Percentiles rank a stretch among this genome's conserved stretches.
Conservation (phyloP, 2,113 vertebrate genomes). For the cattle (Bos taurus) region DNA sequence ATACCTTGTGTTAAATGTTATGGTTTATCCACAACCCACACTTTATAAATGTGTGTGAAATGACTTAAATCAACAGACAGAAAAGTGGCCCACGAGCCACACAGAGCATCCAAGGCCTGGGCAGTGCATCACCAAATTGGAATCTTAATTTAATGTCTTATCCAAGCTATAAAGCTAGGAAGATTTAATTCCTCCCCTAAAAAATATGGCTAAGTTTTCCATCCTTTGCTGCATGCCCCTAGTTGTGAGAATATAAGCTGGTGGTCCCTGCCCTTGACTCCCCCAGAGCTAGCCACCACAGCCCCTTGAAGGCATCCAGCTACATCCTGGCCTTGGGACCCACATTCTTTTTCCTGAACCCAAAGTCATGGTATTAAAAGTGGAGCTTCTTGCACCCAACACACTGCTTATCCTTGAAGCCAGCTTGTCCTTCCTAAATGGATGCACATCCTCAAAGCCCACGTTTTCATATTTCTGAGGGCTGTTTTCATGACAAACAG, state of each 20-base stretch:
- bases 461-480: not conserved
- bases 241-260: not conserved
- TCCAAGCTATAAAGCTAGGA: not conserved
- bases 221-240: not conserved
- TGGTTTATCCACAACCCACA: not conserved
- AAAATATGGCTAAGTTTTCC: not conserved
- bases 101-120: not conserved
- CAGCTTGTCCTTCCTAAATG: not conserved
- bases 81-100: not conserved
- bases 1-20: not conserved
- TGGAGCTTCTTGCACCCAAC: rapidly evolving
- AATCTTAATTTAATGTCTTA: not conserved
- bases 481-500: not conserved
- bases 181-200: not conserved
- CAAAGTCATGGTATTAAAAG: not conserved
- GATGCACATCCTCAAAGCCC: not conserved
- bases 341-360: not conserved
- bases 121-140: rapidly evolving
- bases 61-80: not conserved
- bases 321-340: not conserved
- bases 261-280: not conserved
- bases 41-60: not conserved
- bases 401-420: not conserved
- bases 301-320: not conserved
- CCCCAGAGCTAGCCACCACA: not conserved